Evolutionary conservation across 2,888 invertebrate species (phyloP), one percentile per base, ranked within the genome.

Genomic region (Scotopteryx bipunctaria): DNA sequence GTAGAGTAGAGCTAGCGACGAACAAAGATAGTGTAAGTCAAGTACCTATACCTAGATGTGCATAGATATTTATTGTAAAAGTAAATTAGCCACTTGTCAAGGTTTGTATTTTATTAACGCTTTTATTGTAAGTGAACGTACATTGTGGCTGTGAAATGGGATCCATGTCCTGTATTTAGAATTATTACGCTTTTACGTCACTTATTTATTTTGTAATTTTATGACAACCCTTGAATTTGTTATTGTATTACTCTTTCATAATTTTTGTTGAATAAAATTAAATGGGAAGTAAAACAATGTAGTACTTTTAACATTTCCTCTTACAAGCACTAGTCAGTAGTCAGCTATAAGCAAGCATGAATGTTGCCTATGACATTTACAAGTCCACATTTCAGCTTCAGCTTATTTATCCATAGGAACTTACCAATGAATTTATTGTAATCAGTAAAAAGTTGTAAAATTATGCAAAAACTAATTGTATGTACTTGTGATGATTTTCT

Each of bases 71-170:
- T 74, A 77, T 76, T 71, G 64, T 61, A 61, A 69, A 67, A 65
- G 62, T 56, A 67, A 67, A 67, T 59, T 72, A 73, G 80, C 84
- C 82, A 72, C 84, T 71, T 69, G 54, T 68, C 67, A 69, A 75
- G 70, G 78, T 81, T 80, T 80, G 80, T 85, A 85, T 80, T 83
- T 79, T 81, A 76, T 75, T 78, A 79, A 81, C 72, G 86, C 84
- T 85, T 85, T 75, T 80, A 78, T 72, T 73, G 71, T 84, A 83
- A 83, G 82, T 81, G 78, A 79, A 82, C 63, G 76, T 86, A 80
- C 86, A 86, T 76, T 79, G 86, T 87, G 89, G 89, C 89, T 89
- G 89, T 89, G 89, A 89, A 82, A 71, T 71, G 73, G 85, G 87
- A 70, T 76, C 67, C 61, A 63, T 69, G 74, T 81, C 84, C 79